Percentiles rank a stretch among this genome's conserved stretches.
Conservation (phyloP, 2,113 vertebrate genomes). For the Scomber colias region DNA sequence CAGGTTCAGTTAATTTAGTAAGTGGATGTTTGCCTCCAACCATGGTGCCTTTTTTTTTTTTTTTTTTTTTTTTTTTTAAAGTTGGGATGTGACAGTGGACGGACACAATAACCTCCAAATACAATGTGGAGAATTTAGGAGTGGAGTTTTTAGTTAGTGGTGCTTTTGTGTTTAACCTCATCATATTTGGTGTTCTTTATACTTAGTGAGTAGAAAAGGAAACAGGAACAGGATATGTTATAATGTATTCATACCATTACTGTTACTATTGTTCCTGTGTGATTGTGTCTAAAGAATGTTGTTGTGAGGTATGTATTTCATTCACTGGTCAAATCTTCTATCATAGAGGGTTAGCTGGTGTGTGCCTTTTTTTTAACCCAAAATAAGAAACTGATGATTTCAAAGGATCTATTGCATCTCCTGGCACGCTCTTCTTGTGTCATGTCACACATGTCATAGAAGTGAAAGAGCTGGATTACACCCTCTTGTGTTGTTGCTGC, state of each 20-base stretch:
- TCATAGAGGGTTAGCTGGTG: neutral
- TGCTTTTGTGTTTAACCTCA: neutral
- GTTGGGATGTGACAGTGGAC: too few species aligned
- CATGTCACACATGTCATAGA: too few species aligned
- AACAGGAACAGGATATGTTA: constrained; percentile 19
- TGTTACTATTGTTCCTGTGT: neutral
- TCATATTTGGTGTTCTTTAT: neutral
- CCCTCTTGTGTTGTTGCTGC: neutral
- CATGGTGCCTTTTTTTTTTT: neutral
- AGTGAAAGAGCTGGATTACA: neutral
- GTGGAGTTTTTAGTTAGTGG: neutral
- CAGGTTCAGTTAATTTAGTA: neutral
- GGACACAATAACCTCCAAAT: neutral
- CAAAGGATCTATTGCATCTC: neutral
- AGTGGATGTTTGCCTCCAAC: neutral
- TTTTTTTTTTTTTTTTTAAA: too few species aligned
- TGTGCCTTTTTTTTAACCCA: too few species aligned
- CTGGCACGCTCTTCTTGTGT: too few species aligned
- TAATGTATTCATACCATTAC: neutral
- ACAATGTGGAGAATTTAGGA: neutral
- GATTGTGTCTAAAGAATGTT: neutral
- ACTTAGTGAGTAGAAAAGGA: neutral
- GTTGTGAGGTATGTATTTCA: neutral
- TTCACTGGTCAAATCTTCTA: neutral
- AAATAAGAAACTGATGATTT: too few species aligned